A percentile compares a stretch with the other conserved stretches of the same genome.
phyloP scores from a whole-genome alignment of 2,888 invertebrate genomes.

The Dinocampus coccinellae region DNA sequence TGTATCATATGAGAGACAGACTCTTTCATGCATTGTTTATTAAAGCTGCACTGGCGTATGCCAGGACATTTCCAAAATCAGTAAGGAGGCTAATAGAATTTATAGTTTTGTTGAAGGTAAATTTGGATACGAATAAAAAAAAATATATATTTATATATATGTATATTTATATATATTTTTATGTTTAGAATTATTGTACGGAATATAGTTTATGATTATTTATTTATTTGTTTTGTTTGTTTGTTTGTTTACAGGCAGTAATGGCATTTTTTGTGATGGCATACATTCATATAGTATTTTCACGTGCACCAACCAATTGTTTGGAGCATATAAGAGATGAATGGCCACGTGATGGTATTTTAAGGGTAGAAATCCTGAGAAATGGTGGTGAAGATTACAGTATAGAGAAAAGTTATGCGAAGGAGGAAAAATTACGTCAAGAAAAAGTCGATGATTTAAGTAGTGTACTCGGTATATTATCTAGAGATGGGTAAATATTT shows the following conservation, averaged over 20 bases:
- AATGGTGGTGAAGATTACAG: conserved; percentile 81
- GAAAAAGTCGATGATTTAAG: conserved; percentile 75
- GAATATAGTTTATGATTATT: no score
- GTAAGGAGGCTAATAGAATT: conserved; percentile 88
- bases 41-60: conserved; percentile 92
- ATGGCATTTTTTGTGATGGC: conserved; percentile 90
- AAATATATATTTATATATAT: conserved; percentile 26
- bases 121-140: conserved; percentile 39
- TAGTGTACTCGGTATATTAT: conserved; percentile 75
- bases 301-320: conserved; percentile 93
- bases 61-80: conserved; percentile 88
- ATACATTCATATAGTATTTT: conserved; percentile 96
- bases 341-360: conserved; percentile 96
- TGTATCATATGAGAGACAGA: conserved; percentile 89
- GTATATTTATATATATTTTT: conserved; percentile 50
- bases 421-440: conserved; percentile 81
- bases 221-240: conserved; percentile 54
- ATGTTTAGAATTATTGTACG: no score
- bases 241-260: conserved; percentile 76
- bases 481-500: conserved; percentile 75
- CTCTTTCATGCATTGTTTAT: conserved; percentile 96
- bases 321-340: conserved; percentile 87
- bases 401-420: conserved; percentile 86
- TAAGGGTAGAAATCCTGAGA: conserved; percentile 88
- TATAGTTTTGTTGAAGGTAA: conserved; percentile 82